These are phyloP conservation scores for Ellobius talpinus DNA, from an alignment of 2,113 vertebrate genomes.

Conservation along the genomic window DNA sequence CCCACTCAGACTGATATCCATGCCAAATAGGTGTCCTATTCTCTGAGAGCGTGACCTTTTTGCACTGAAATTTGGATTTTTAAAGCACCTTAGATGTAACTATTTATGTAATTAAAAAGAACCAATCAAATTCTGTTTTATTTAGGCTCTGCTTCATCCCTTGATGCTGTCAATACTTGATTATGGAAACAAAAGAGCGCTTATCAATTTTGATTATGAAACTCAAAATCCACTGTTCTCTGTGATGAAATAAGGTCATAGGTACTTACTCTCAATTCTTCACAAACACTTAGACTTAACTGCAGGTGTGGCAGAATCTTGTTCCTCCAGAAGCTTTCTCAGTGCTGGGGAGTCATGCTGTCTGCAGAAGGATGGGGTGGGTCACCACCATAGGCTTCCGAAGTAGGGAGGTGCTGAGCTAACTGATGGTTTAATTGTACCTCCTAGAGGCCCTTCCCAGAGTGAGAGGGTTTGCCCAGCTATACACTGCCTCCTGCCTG, in stretches of 20 bases:
- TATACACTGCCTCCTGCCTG: neutral
- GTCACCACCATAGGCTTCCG: neutral
- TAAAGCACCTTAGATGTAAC: neutral
- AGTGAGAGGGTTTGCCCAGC: neutral
- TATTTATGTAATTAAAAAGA: neutral
- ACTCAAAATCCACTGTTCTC: neutral
- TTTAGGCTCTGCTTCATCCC: constrained; percentile 5
- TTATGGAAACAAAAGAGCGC: neutral
- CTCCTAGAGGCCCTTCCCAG: neutral
- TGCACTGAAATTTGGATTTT: neutral
- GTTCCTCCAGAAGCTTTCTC: neutral
- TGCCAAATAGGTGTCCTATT: no score
- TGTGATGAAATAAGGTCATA: neutral
- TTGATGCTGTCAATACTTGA: neutral
- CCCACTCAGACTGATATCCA: neutral
- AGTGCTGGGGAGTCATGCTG: accelerated
- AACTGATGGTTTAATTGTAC: neutral
- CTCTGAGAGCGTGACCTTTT: neutral
- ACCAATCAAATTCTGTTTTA: neutral
- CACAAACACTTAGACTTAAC: neutral
- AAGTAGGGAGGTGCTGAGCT: neutral
- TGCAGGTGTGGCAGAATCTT: neutral
- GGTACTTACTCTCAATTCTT: neutral
- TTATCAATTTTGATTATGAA: neutral
- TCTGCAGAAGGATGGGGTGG: neutral